A percentile compares a stretch with the other conserved stretches of the same genome.
These are phyloP conservation scores for Proales similis DNA, from an alignment of 1,140 invertebrate genomes.

Conservation along the genomic window DNA sequence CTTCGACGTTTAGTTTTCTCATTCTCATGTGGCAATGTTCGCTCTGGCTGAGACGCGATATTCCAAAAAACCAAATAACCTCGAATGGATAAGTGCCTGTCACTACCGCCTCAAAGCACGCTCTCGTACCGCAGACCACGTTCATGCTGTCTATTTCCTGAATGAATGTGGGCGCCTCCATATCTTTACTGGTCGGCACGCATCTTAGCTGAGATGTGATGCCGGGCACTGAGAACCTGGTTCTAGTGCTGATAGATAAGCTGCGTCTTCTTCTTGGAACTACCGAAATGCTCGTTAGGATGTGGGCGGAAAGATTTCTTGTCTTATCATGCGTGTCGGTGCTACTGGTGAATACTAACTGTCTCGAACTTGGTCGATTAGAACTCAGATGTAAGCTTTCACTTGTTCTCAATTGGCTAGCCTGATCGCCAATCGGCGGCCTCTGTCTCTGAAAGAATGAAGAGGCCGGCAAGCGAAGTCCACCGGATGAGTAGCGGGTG, in stretches of 20 bases:
- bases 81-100: conserved; percentile 33
- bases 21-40: conserved; percentile 4
- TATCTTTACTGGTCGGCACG: conserved; percentile 25
- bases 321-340: too few relatives aligned
- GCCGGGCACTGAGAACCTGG: too few relatives aligned
- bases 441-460: not conserved
- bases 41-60: not conserved
- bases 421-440: not conserved
- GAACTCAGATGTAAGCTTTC: too few relatives aligned
- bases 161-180: conserved; percentile 29
- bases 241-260: too few relatives aligned
- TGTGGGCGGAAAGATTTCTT: too few relatives aligned
- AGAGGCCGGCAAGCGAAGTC: not conserved
- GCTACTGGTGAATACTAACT: too few relatives aligned
- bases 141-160: conserved; percentile 27
- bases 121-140: conserved; percentile 6
- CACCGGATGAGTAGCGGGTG: conserved; percentile 7
- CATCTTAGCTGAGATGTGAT: too few relatives aligned
- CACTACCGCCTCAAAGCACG: conserved; percentile 25
- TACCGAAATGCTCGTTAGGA: too few relatives aligned
- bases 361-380: too few relatives aligned
- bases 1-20: too few relatives aligned
- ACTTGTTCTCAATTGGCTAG: too few relatives aligned
- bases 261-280: too few relatives aligned
- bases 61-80: conserved; percentile 18